Evolutionary conservation across 2,113 vertebrate species (phyloP).

Genomic region (Syngnathus typhle): DNA sequence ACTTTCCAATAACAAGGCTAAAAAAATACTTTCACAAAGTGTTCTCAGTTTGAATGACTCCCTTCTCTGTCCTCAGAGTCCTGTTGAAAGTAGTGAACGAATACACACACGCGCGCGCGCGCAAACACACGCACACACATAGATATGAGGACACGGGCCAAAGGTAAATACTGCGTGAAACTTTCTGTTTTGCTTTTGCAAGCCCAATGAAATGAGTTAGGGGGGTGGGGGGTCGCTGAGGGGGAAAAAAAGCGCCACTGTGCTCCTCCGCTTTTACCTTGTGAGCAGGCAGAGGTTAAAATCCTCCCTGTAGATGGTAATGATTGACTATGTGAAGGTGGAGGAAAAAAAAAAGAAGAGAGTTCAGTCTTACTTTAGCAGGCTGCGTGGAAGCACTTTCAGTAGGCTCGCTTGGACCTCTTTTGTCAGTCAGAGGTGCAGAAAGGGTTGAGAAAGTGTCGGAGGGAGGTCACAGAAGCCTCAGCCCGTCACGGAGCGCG

Average conservation of each 20-base stretch:
- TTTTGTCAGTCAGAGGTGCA: conserved; percentile 26
- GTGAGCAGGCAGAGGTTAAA: conserved; percentile 20
- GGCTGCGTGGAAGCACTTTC: conserved; percentile 12
- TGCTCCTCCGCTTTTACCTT: conserved; percentile 32
- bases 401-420: background rate
- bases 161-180: conserved; percentile 50
- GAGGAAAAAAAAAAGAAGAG: background rate
- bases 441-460: conserved; percentile 30
- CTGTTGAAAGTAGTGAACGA: conserved; percentile 11
- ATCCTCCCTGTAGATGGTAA: conserved; percentile 1
- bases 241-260: conserved; percentile 1
- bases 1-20: conserved; percentile 16
- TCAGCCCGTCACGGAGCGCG: conserved; percentile 44
- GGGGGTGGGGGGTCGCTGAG: background rate
- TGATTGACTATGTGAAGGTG: conserved; percentile 11
- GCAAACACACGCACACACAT: conserved; percentile 21
- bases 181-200: conserved; percentile 36
- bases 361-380: conserved; percentile 49
- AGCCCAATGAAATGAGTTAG: conserved; percentile 23
- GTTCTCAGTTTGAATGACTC: conserved; percentile 49
- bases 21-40: conserved; percentile 2
- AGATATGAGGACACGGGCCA: conserved; percentile 21
- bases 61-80: conserved; percentile 30
- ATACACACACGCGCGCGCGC: background rate
- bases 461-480: conserved; percentile 22